Conservation (phyloP, 1,140 invertebrate species). For the Gyrodactylus salaris region DNA sequence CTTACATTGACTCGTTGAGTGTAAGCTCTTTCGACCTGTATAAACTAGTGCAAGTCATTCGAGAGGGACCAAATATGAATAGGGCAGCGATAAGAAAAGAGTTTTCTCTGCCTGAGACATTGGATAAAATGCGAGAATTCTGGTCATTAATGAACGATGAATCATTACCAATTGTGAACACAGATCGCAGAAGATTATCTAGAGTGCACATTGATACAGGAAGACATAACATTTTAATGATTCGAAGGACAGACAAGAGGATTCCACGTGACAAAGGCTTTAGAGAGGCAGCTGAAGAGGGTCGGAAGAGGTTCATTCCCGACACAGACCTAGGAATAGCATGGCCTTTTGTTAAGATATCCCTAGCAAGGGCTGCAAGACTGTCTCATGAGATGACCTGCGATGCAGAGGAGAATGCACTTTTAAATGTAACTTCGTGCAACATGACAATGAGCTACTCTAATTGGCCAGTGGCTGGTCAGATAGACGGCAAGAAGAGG, state of each 20-base stretch:
- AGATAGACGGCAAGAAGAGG: neutral
- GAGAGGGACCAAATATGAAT: neutral
- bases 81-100: neutral
- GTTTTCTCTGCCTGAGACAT: neutral
- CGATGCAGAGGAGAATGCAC: no score
- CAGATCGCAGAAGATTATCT: neutral
- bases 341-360: neutral
- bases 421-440: no score
- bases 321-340: neutral
- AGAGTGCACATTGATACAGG: neutral
- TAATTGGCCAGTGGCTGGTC: no score
- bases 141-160: neutral
- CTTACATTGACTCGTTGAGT: neutral
- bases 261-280: neutral
- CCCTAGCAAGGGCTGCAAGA: neutral
- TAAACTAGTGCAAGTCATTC: neutral
- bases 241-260: neutral
- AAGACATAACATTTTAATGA: neutral
- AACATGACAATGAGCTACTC: no score
- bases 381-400: neutral
- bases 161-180: neutral
- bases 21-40: neutral
- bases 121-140: neutral
- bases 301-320: neutral
- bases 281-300: neutral